phyloP scores from a whole-genome alignment of 2,113 vertebrate genomes.

The Murina feae region DNA sequence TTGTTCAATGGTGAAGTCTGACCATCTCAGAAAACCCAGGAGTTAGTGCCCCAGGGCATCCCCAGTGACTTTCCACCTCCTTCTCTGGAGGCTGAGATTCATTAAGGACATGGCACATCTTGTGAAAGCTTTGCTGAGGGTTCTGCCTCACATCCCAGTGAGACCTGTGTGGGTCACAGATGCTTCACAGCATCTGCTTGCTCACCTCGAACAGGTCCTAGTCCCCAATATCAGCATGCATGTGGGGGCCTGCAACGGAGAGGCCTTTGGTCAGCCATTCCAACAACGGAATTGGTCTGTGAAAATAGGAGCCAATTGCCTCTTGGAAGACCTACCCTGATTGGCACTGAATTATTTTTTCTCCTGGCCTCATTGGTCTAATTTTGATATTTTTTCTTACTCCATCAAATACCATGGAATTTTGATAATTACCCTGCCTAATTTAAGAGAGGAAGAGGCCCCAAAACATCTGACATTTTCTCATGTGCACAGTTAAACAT shows the following conservation, averaged over 20 bases:
- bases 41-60: accelerated
- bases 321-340: accelerated
- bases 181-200: accelerated
- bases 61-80: accelerated
- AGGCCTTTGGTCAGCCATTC: accelerated
- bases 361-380: accelerated
- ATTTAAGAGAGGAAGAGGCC: not conserved
- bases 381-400: accelerated
- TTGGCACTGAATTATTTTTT: accelerated
- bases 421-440: not conserved
- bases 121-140: accelerated
- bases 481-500: accelerated
- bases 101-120: accelerated
- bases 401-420: accelerated
- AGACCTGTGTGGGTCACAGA: accelerated
- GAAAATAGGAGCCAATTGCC: accelerated
- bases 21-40: accelerated
- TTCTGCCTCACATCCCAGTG: accelerated
- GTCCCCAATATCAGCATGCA: accelerated
- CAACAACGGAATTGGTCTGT: accelerated
- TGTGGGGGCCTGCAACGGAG: not conserved
- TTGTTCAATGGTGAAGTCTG: accelerated
- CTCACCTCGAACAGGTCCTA: not conserved
- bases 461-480: not conserved
- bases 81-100: not conserved